Percentiles rank a stretch among this genome's conserved stretches.
phyloP scores from a whole-genome alignment of 2,797 vertebrate genomes.

The Argyrosomus regius region DNA sequence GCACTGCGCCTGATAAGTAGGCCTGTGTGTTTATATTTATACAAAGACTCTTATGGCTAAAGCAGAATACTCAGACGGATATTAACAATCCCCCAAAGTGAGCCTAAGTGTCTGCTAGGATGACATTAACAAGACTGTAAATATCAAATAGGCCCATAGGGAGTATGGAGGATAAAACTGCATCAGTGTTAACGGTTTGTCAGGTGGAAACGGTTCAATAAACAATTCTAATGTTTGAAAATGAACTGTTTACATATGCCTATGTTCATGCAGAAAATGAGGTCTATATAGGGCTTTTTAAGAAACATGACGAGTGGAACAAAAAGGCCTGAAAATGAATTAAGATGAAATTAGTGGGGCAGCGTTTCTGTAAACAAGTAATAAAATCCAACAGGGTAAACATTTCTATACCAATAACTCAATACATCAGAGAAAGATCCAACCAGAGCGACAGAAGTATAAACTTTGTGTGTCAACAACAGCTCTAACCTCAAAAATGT shows the following conservation, averaged over 20 bases:
- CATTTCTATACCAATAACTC: conserved; percentile 4
- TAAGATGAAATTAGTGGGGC: conserved; percentile 14
- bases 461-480: neutral
- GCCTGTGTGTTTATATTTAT: conserved; percentile 24
- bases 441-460: neutral
- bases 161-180: neutral
- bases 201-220: conserved; percentile 11
- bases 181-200: conserved; percentile 9
- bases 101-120: conserved; percentile 1
- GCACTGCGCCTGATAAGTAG: conserved; percentile 8
- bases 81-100: conserved; percentile 18
- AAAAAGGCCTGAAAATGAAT: conserved; percentile 27
- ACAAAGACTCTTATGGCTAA: conserved; percentile 12
- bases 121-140: conserved; percentile 28
- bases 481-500: neutral
- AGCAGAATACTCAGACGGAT: conserved; percentile 11
- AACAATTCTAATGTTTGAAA: conserved; percentile 15
- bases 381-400: conserved; percentile 30
- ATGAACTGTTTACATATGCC: neutral
- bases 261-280: conserved; percentile 5
- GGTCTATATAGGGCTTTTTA: conserved; percentile 5
- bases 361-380: conserved; percentile 22
- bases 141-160: conserved; percentile 7
- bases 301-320: neutral
- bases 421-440: neutral